Conservation (phyloP, 2,888 invertebrate species). For the Drosophila austrosaltans region DNA sequence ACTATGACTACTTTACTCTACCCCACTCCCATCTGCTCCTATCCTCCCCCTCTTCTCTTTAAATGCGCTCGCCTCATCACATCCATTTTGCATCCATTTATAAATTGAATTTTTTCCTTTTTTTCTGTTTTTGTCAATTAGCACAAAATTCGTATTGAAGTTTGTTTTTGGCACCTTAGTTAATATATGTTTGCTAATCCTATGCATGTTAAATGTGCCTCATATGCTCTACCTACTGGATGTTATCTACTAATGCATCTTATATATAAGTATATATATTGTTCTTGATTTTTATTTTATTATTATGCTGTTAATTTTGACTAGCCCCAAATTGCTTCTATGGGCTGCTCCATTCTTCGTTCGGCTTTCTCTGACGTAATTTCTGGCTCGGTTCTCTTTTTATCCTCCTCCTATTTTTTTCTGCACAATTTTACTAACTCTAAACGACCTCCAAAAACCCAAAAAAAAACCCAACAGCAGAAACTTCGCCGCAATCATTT, state of each 20-base stretch:
- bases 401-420: conserved; percentile 14
- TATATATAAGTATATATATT: conserved; percentile 30
- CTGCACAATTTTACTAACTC: conserved; percentile 39
- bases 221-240: conserved; percentile 17
- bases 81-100: conserved; percentile 72
- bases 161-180: conserved; percentile 54
- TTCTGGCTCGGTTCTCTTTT: conserved; percentile 12
- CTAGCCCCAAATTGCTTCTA: conserved; percentile 68
- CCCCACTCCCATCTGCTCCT: conserved; percentile 1
- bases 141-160: conserved; percentile 40
- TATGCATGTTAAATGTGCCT: conserved; percentile 49
- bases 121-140: conserved; percentile 45
- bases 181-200: conserved; percentile 62
- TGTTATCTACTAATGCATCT: conserved; percentile 58
- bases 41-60: conserved; percentile 37
- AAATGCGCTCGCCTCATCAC: conserved; percentile 56
- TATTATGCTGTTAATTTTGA: conserved; percentile 69
- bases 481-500: conserved; percentile 49
- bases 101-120: conserved; percentile 14
- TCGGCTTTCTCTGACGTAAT: conserved; percentile 52
- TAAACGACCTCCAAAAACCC: conserved; percentile 43
- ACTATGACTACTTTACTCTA: conserved; percentile 14
- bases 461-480: conserved; percentile 1
- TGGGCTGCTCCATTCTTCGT: conserved; percentile 42
- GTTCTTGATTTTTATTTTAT: conserved; percentile 22